These are phyloP conservation scores for Brienomyrus brachyistius DNA, from an alignment of 2,113 vertebrate genomes.

Conservation along the genomic window DNA sequence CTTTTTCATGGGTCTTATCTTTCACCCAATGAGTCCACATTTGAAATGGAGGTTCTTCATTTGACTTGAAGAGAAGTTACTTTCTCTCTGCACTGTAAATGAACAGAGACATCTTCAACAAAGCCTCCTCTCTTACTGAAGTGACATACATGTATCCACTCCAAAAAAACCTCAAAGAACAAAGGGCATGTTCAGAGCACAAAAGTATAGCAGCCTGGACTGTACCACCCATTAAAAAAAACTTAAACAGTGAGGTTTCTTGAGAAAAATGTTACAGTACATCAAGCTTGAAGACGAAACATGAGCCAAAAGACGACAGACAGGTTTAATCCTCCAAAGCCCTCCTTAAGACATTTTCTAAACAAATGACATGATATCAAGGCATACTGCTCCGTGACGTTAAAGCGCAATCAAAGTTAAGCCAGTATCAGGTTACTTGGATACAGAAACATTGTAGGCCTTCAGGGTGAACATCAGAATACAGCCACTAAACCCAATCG, in stretches of 20 bases:
- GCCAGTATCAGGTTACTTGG: constrained; percentile 48
- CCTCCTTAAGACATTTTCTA: constrained; percentile 21
- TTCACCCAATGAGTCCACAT: neutral
- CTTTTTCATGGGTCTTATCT: neutral
- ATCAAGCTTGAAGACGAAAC: neutral
- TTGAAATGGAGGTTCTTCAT: neutral
- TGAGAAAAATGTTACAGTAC: neutral
- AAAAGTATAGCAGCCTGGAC: neutral
- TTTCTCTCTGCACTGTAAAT: neutral
- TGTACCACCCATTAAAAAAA: neutral
- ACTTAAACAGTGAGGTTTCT: neutral
- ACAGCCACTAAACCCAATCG: neutral
- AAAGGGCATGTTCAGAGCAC: neutral
- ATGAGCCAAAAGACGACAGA: neutral
- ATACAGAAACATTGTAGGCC: neutral
- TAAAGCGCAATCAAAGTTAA: constrained; percentile 36
- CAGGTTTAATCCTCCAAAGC: constrained; percentile 13
- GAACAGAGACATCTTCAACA: neutral
- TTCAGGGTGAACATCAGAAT: neutral
- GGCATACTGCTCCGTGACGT: constrained; percentile 45
- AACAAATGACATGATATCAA: constrained; percentile 49
- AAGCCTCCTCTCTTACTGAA: neutral
- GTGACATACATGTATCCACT: neutral
- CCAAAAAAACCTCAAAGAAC: neutral
- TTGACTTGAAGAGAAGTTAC: neutral